Base-by-base conservation (phyloP, 2,888 invertebrate species). In the Noctua comes region DNA sequence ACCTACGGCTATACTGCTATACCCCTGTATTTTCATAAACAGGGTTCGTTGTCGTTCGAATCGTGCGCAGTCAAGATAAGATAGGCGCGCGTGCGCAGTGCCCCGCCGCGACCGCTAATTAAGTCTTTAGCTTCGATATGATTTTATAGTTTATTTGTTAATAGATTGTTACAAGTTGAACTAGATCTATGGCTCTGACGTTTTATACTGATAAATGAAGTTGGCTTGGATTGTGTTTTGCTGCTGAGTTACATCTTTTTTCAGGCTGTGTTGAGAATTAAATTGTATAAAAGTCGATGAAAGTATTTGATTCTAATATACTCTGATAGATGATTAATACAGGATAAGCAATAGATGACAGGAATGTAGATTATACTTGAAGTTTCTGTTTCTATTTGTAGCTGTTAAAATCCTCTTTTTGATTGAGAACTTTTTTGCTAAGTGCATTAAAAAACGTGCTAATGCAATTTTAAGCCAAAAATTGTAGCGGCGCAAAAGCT, bases 71-170 rank as follows among this genome's bases (percentile, higher is more conserved):
- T 81, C 80, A 89, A 92, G 96, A 96, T 96, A 95, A 96, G 96
- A 95, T 90, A 88, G 85, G 87, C 90, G 91, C 93, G 95, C 95
- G 95, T 93, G 95, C 94, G 92, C 95, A 85, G 91, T 91, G 93
- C 93, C 96, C 95, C 94, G 94, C 92, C 92, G 96, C 91, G 96
- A 92, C 90, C 94, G 91, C 96, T 97, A 97, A 97, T 97, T 97
- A 96, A 96, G 94, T 95, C 96, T 95, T 96, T 95, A 95, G 91
- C 93, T 94, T 93, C 91, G 92, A 91, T 93, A 93, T 91, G 93
- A 93, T 93, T 93, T 91, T 91, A 92, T 93, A 90, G 89, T 92
- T 93, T 94, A 94, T 94, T 94, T 93, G 93, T 91, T 94, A 92
- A 93, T 93, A 92, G 91, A 90, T 91, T 90, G 90, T 85, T 86